Conservation (phyloP, 2,888 invertebrate genomes). For the Acanthopleura granulata region DNA sequence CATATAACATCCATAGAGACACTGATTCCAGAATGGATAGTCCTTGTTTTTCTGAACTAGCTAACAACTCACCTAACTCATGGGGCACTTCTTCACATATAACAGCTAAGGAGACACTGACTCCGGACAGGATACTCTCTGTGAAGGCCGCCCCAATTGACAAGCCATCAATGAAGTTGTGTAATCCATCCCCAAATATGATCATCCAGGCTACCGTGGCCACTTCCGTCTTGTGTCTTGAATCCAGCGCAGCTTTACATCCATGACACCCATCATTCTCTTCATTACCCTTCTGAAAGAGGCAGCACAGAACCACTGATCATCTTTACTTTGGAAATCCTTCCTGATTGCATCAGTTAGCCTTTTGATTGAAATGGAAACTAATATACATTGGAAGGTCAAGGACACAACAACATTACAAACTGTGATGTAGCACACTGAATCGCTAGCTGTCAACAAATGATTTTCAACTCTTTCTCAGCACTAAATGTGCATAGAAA, state of each 20-base stretch:
- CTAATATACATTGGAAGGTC: too few species aligned
- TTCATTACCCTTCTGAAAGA: too few species aligned
- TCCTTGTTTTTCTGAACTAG: conserved; percentile 63
- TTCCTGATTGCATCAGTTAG: too few species aligned
- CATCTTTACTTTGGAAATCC: too few species aligned
- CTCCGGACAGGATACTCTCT: conserved; percentile 73
- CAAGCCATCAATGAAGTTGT: conserved; percentile 77
- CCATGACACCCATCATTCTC: too few species aligned
- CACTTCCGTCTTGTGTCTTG: conserved; percentile 45
- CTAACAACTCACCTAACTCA: conserved; percentile 72
- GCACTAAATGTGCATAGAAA: too few species aligned
- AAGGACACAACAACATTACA: too few species aligned
- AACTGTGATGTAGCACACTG: too few species aligned
- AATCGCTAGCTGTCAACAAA: too few species aligned
- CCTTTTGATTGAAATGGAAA: too few species aligned
- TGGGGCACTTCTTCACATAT: conserved; percentile 77
- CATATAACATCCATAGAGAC: conserved; percentile 76
- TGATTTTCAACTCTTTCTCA: too few species aligned
- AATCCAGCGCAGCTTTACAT: background rate
- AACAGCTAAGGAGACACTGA: conserved; percentile 75
- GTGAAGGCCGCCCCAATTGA: conserved; percentile 76
- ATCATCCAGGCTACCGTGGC: conserved; percentile 78
- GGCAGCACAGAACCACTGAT: too few species aligned
- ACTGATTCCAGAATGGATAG: conserved; percentile 74
- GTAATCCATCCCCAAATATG: conserved; percentile 76